Percentiles rank a stretch among this genome's conserved stretches.
phyloP scores from a whole-genome alignment of 1,140 invertebrate species.

The Bombus confusus region DNA sequence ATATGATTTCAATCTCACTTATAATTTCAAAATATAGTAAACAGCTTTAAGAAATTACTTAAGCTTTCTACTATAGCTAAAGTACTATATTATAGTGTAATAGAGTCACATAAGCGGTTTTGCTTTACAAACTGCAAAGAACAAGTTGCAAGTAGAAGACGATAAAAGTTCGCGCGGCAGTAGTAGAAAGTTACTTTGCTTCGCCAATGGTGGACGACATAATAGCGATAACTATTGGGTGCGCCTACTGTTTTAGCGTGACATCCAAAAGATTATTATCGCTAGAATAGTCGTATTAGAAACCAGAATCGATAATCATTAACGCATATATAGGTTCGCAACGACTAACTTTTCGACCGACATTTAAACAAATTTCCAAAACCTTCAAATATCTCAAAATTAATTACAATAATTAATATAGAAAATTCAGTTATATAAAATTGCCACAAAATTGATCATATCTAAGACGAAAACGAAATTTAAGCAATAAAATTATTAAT shows the following conservation, averaged over 20 bases:
- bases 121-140: too few relatives aligned
- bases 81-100: too few relatives aligned
- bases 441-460: neutral
- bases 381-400: too few relatives aligned
- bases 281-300: neutral
- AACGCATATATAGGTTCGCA: neutral
- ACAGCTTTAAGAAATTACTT: neutral
- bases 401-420: neutral
- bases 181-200: conserved; percentile 33
- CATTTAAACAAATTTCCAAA: neutral
- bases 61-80: neutral
- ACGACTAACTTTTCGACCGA: neutral
- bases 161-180: neutral
- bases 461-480: neutral
- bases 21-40: neutral
- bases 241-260: conserved; percentile 25
- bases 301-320: neutral
- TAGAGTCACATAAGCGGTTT: too few relatives aligned
- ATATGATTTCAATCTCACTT: neutral
- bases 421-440: neutral
- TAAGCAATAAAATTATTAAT: neutral
- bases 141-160: neutral
- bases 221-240: conserved; percentile 28
- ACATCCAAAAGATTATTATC: conserved; percentile 22
- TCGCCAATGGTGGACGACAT: conserved; percentile 17